Percentiles rank a stretch among this genome's conserved stretches.
Conservation (phyloP, 2,797 vertebrate genomes). For the Trichosurus vulpecula region DNA sequence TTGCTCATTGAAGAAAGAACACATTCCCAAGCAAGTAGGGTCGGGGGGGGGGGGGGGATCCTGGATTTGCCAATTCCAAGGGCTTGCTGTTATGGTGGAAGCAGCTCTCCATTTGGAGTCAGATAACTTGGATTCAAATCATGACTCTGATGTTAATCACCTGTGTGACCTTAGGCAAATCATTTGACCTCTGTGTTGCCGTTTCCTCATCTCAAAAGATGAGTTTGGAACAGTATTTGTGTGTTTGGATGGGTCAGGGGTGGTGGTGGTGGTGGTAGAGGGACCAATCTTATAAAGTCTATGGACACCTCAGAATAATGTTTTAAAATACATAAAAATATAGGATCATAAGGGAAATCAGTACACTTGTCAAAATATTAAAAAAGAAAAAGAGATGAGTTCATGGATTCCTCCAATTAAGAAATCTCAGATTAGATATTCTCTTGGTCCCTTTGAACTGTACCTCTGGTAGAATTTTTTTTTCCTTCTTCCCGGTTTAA, state of each 20-base stretch:
- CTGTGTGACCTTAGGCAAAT: not conserved
- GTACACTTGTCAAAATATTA: not conserved
- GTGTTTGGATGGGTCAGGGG: not conserved
- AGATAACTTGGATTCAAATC: not conserved
- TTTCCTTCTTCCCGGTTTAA: not conserved
- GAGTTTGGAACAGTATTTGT: not conserved
- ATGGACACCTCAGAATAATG: not conserved
- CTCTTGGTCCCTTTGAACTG: not conserved
- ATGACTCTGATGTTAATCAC: not conserved
- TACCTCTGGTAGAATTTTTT: not conserved
- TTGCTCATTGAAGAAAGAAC: constrained; percentile 61
- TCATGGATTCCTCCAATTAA: not conserved
- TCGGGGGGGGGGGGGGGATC: constrained; percentile 38
- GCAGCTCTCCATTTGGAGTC: not conserved
- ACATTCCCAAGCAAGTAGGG: constrained; percentile 49
- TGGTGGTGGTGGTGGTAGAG: not conserved
- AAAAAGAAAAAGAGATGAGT: not conserved
- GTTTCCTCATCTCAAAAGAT: not conserved
- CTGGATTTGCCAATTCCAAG: constrained; percentile 44
- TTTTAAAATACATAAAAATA: not conserved
- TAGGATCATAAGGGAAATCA: not conserved
- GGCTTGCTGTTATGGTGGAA: not conserved
- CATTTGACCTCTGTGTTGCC: not conserved
- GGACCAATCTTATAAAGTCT: not conserved
- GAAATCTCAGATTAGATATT: not conserved